These are phyloP conservation scores for Eospalax fontanierii DNA, from an alignment of 2,797 vertebrate species.

Conservation along the genomic window DNA sequence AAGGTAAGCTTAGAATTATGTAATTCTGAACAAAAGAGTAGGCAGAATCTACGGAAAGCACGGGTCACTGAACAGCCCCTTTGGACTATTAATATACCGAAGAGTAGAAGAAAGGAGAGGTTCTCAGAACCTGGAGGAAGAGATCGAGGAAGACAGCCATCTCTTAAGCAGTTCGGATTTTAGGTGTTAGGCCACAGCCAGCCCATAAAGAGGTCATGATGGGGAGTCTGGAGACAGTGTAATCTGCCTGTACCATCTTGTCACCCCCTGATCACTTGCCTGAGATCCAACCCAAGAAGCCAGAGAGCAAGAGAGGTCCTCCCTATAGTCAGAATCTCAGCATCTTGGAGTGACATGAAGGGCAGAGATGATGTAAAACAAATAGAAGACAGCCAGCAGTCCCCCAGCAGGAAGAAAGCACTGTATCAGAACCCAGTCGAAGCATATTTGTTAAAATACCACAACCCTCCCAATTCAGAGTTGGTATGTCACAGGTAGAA, in stretches of 20 bases:
- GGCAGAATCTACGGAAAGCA: not conserved
- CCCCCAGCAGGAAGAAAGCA: not conserved
- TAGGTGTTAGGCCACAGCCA: not conserved
- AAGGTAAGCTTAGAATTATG: constrained; percentile 1
- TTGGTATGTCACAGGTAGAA: too few species aligned
- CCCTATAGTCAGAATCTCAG: fast-evolving
- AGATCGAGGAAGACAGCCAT: too few species aligned
- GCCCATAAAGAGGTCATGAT: fast-evolving
- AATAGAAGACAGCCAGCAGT: not conserved
- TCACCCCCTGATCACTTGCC: not conserved
- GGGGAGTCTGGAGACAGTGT: fast-evolving
- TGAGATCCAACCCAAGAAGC: not conserved
- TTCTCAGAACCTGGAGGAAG: not conserved
- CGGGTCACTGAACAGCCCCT: not conserved
- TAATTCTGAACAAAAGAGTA: not conserved
- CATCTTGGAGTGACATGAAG: not conserved
- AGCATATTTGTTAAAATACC: not conserved
- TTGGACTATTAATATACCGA: not conserved
- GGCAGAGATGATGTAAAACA: not conserved
- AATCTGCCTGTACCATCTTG: not conserved
- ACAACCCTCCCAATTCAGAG: not conserved
- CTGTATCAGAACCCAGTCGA: not conserved
- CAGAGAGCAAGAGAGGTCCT: not conserved
- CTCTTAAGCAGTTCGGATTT: too few species aligned
- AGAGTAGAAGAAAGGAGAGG: not conserved